phyloP scores from a whole-genome alignment of 2,888 invertebrate genomes.

The Belgica antarctica region DNA sequence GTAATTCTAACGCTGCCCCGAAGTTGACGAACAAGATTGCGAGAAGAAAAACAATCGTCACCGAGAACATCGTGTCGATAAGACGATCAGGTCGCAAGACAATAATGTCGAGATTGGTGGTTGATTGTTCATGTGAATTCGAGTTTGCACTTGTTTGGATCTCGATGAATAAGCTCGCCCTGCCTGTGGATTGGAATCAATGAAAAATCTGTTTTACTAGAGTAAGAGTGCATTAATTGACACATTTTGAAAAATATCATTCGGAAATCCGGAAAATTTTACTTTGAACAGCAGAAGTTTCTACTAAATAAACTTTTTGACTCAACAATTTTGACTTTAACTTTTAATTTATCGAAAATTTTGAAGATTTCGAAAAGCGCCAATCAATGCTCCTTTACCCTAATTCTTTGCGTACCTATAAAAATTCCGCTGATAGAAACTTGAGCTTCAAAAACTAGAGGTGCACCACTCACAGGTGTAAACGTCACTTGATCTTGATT shows the following conservation, averaged over 20 bases:
- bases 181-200: not conserved
- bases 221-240: not conserved
- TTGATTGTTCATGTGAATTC: no score
- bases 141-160: conserved; percentile 45
- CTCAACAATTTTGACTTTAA: no score
- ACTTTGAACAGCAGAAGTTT: no score
- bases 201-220: not conserved
- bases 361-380: no score
- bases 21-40: conserved; percentile 79
- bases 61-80: conserved; percentile 68
- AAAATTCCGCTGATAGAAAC: conserved; percentile 40
- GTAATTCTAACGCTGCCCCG: conserved; percentile 78
- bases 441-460: not conserved
- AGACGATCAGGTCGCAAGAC: conserved; percentile 60
- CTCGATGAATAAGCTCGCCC: conserved; percentile 49
- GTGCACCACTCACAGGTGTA: not conserved
- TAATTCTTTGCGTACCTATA: no score
- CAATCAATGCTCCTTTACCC: no score
- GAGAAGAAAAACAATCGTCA: conserved; percentile 68
- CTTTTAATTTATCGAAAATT: no score
- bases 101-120: conserved; percentile 53
- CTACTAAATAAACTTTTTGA: no score
- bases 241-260: no score
- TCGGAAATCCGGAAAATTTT: no score
- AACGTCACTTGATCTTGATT: not conserved